Base-by-base conservation (phyloP, 2,888 invertebrate genomes). In the Protula sp. region DNA sequence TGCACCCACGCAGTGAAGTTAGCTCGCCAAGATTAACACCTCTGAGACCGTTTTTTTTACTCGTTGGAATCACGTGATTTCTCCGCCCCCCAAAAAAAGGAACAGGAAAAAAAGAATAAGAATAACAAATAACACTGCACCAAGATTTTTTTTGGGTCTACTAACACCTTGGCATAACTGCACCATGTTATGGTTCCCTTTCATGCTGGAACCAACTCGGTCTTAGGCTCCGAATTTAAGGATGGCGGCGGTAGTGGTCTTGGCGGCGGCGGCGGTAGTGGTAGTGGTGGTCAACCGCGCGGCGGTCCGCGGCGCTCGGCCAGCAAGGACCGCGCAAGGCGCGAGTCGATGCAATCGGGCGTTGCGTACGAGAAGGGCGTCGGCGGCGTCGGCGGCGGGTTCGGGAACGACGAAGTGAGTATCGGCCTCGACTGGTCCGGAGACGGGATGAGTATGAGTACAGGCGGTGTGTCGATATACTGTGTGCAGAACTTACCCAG, bases 391-490 rank as follows among this genome's bases (percentile, higher is more conserved):
- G 38, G 38, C 70, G 64, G 60, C 69, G 64, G 61, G 87, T 76
- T 63, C 70, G 68, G 64, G 79, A 9, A 86, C 74, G 90, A 90
- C 73, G 89, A 88, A 85, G 91, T 90, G 85, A 87, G 87, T 85
- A 74, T 72, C 61, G 67, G 63, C 65, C 61, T 69, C 59, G 57
- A 66, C 56, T 74, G 82, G 74, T 67, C 69, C 50, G 74, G 74
- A 63, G 71, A 71, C 47, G 70, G 70, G 66, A 73, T 75, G 72
- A 75, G 74, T 75, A 73, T 71, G n/a, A n/a, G n/a, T n/a, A n/a
- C n/a, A n/a, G n/a, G n/a, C n/a, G n/a, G n/a, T n/a, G n/a, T n/a
- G n/a, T n/a, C n/a, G n/a, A n/a, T n/a, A n/a, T n/a, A n/a, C n/a
- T n/a, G n/a, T n/a, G n/a, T n/a, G n/a, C n/a, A n/a, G n/a, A n/a